Base-by-base conservation (phyloP, 2,888 invertebrate genomes). In the Epicampocera succincta region DNA sequence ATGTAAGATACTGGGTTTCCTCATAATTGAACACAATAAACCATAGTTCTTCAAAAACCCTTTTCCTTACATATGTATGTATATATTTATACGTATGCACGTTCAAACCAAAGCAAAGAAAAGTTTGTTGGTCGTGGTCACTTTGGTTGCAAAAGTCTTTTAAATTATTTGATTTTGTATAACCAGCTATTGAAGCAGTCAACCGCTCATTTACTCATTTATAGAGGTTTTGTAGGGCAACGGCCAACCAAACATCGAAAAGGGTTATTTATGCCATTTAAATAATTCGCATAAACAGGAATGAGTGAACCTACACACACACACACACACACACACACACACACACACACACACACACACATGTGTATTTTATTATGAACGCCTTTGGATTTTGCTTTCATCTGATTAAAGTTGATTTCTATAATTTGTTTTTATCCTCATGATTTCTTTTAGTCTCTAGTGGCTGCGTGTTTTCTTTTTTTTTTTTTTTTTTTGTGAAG, bases 381-480 rank as follows among this genome's bases (percentile, higher is more conserved):
- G n/a, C 13, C 17, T 44, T 17, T 21, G 13, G 1, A 15, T 15
- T 48, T 56, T 40, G 38, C 52, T 74, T 40, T 38, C 52, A 68
- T 77, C 65, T 65, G 81, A 77, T 77, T 77, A 74, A 42, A 54
- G 61, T 15, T 54, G 81, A 82, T 74, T 78, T 73, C 74, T 66
- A 82, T 77, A 25, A 74, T 65, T 54, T 76, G 33, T 33, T 33
- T 33, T 33, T 33, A 8, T 4, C 73, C 65, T 38, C 63, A 65
- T 74, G 77, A 77, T 77, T 74, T 77, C 52, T 69, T 68, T 25
- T 13, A 44, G 13, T 68, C 17, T 9, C 46, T 65, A 58, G n/a
- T 58, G 11, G 56, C 19, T 38, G 17, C 29, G 12, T 38, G 11
- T 44, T 42, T 15, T 17, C 40, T n/a, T n/a, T n/a, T n/a, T n/a